These are phyloP conservation scores for Benthosema pterotum DNA, from an alignment of 2,797 vertebrate genomes.

Conservation along the genomic window DNA sequence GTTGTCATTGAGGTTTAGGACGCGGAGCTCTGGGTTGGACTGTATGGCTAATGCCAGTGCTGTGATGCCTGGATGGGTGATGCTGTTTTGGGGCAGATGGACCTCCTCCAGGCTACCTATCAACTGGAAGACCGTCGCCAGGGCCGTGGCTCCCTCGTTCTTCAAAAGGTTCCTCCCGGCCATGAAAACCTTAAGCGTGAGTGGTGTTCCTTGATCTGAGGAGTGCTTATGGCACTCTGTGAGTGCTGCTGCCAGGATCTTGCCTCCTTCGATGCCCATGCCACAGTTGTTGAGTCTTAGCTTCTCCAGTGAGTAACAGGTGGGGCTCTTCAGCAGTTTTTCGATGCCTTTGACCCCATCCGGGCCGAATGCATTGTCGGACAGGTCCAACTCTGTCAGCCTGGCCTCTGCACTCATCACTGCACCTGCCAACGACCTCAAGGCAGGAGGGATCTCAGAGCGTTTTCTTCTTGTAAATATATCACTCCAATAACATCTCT, in stretches of 20 bases:
- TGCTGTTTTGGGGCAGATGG: conserved; percentile 97
- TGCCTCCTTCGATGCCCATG: conserved; percentile 95
- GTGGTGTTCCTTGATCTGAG: conserved; percentile 77
- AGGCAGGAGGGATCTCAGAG: conserved; percentile 92
- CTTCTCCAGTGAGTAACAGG: conserved; percentile 88
- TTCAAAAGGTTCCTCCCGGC: conserved; percentile 90
- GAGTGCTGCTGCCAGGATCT: conserved; percentile 87
- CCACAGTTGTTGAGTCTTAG: conserved; percentile 97
- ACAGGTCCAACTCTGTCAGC: conserved; percentile 92
- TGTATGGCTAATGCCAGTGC: conserved; percentile 89
- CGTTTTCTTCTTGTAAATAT: conserved; percentile 96
- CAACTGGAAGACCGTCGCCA: conserved; percentile 88
- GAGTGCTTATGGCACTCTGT: conserved; percentile 84
- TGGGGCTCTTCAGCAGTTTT: conserved; percentile 86
- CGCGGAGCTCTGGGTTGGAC: conserved; percentile 86
- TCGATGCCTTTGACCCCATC: conserved; percentile 94
- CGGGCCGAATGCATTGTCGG: conserved; percentile 96
- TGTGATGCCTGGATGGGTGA: conserved; percentile 89
- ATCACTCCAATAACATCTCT: conserved; percentile 97
- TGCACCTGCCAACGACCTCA: conserved; percentile 88
- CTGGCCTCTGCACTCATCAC: conserved; percentile 88
- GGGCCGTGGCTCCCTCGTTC: conserved; percentile 86
- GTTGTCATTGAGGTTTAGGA: conserved; percentile 97
- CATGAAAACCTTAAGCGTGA: conserved; percentile 85
- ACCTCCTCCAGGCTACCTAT: conserved; percentile 95